These are phyloP conservation scores for Pimephales promelas DNA, from an alignment of 2,113 vertebrate genomes.

Conservation along the genomic window DNA sequence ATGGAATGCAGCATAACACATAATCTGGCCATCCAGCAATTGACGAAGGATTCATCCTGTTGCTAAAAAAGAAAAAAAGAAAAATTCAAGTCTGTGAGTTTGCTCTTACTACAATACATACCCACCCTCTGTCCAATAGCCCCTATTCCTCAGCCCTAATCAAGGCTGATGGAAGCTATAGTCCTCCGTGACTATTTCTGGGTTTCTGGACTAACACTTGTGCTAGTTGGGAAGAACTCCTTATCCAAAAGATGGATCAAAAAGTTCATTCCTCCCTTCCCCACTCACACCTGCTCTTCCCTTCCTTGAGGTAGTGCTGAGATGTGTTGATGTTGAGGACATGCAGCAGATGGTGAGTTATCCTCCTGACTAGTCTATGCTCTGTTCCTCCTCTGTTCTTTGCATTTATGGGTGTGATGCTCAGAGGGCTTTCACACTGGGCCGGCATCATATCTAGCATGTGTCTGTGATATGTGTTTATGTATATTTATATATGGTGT, in stretches of 20 bases:
- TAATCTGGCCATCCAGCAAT: not conserved
- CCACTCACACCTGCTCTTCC: constrained; percentile 52
- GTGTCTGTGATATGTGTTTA: constrained; percentile 64
- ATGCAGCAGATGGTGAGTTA: constrained; percentile 71
- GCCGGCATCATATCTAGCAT: constrained; percentile 74
- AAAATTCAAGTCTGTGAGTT: not conserved
- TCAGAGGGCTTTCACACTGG: constrained; percentile 59
- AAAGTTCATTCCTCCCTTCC: constrained; percentile 57
- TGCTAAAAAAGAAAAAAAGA: not conserved
- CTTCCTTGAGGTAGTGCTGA: constrained; percentile 74
- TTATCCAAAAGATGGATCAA: constrained; percentile 61
- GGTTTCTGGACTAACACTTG: constrained; percentile 59
- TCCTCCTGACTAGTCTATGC: constrained; percentile 70
- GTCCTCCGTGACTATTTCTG: constrained; percentile 55
- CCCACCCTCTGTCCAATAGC: constrained; percentile 10
- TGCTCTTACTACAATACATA: not conserved
- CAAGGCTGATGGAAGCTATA: constrained; percentile 40
- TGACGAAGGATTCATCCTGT: not conserved
- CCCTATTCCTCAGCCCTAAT: constrained; percentile 16
- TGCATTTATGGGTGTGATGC: constrained; percentile 63
- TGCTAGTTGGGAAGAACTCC: constrained; percentile 57
- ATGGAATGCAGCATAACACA: not conserved
- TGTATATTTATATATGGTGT: constrained; percentile 55
- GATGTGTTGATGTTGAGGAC: constrained; percentile 79
- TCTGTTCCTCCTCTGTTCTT: constrained; percentile 63